Percentiles rank a stretch among this genome's conserved stretches.
These are phyloP conservation scores for Tapirus terrestris DNA, from an alignment of 2,113 vertebrate genomes.

Conservation along the genomic window DNA sequence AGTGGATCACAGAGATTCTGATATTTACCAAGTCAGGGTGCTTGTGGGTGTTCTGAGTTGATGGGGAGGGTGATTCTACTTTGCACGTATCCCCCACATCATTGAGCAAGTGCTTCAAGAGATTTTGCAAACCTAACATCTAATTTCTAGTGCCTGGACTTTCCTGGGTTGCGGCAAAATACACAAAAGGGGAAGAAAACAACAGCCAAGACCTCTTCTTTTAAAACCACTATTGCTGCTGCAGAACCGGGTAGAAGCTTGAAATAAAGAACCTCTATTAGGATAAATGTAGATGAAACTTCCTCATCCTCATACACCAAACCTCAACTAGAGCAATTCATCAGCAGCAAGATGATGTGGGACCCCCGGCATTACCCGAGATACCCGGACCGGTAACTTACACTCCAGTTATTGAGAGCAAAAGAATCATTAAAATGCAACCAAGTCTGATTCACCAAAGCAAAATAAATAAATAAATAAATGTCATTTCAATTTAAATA, in stretches of 20 bases:
- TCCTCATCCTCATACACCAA: neutral
- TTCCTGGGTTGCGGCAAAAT: neutral
- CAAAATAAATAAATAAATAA: neutral
- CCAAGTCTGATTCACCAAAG: constrained; percentile 46
- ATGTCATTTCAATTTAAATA: constrained; percentile 68
- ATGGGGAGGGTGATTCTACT: neutral
- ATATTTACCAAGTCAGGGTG: neutral
- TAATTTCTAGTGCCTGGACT: neutral
- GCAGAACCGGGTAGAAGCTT: neutral
- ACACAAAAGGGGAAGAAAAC: neutral
- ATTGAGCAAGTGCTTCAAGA: neutral
- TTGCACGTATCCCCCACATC: neutral
- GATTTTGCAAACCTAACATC: neutral
- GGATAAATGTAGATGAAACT: neutral
- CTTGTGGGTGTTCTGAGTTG: neutral
- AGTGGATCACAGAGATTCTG: neutral
- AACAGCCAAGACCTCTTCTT: neutral
- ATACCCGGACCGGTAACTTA: neutral
- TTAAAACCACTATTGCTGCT: neutral
- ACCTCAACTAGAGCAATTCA: neutral
- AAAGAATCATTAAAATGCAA: constrained; percentile 52
- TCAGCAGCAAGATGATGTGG: rapidly evolving
- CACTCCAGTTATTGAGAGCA: neutral
- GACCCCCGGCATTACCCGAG: neutral
- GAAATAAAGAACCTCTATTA: neutral